Conservation (phyloP, 2,113 vertebrate species). For the rabbit (Oryctolagus cuniculus) region mOryCun1.1 NC_091437.1:156501-157000, state of each 20-base stretch:
- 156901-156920: too few species aligned
- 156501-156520: background rate
- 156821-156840: too few species aligned
- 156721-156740: background rate
- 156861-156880: too few species aligned
- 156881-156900: too few species aligned
- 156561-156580: background rate
- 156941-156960: background rate
- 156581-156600: background rate
- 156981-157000: rapidly evolving
- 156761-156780: background rate
- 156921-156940: too few species aligned
- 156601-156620: background rate
- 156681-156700: background rate
- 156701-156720: background rate
- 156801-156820: too few species aligned
- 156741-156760: background rate
- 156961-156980: background rate
- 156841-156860: too few species aligned
- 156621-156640: too few species aligned
- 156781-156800: too few species aligned
- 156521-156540: rapidly evolving
- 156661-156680: background rate
- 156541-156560: background rate
- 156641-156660: background rate